These are phyloP conservation scores for Drosophila falleni DNA, from an alignment of 2,888 invertebrate genomes.

Conservation along the genomic window DNA sequence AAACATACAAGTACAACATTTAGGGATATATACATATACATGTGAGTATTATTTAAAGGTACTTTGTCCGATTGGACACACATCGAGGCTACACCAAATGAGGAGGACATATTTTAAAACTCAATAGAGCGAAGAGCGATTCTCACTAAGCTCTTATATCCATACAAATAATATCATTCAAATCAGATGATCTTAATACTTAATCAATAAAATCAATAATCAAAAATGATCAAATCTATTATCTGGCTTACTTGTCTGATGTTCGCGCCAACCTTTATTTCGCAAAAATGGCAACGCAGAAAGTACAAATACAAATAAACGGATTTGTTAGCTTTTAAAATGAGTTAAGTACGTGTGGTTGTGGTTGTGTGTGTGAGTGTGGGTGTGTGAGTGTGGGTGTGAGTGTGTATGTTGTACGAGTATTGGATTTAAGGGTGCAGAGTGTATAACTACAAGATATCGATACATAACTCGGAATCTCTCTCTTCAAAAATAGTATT, in stretches of 20 bases:
- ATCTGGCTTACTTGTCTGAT: conserved; percentile 90
- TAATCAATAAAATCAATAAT: conserved; percentile 29
- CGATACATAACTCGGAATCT: conserved; percentile 4
- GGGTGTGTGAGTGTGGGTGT: conserved; percentile 4
- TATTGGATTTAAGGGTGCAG: conserved; percentile 30
- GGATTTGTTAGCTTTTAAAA: conserved; percentile 45
- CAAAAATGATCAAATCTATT: conserved; percentile 17
- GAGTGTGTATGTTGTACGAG: conserved; percentile 21
- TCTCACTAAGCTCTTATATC: conserved; percentile 16
- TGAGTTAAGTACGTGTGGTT: conserved; percentile 47
- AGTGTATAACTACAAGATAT: conserved; percentile 27
- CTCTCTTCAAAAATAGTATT: conserved; percentile 4
- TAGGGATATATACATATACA: conserved; percentile 14
- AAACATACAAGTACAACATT: conserved; percentile 52
- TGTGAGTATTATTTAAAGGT: conserved; percentile 13
- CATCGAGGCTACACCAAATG: conserved; percentile 61
- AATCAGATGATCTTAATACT: conserved; percentile 35
- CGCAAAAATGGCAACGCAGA: conserved; percentile 47
- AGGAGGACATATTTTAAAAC: conserved; percentile 85
- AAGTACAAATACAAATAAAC: conserved; percentile 50
- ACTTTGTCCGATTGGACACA: background rate
- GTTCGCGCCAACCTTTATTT: conserved; percentile 90
- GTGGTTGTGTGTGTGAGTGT: conserved; percentile 10
- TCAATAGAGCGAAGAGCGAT: conserved; percentile 45
- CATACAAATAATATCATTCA: conserved; percentile 16